Base-by-base conservation (phyloP, 2,113 vertebrate species). In the Pitta sordida region DNA sequence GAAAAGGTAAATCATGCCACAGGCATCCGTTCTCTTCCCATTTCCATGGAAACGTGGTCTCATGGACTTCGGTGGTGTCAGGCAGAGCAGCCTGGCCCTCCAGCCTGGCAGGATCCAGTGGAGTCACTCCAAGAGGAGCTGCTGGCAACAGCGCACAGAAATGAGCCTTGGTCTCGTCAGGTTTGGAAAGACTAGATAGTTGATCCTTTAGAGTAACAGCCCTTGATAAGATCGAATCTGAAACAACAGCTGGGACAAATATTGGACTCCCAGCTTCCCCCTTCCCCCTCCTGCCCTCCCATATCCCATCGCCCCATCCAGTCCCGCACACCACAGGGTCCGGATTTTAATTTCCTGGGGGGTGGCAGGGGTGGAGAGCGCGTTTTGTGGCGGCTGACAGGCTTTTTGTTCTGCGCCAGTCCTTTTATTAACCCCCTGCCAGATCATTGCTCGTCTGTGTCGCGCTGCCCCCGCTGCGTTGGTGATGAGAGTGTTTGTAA, bases 401-500 rank as follows among this genome's bases (percentile, higher is more conserved):
- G 93, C 58, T 89, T 92, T 95, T 95, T 94, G 81, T 96, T 96
- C 73, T 81, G 86, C 55, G 27, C 93, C 91, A 90, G 87, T 63
- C 93, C 95, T 95, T 95, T 95, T 96, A 94, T 96, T 97, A 97
- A 96, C 95, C 96, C 95, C 95, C 95, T 83, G 95, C 96, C 94
- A 93, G 81, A 86, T 85, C 79, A 74, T 86, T 96, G 81, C 34
- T 77, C 88, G 69, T 94, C 81, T 92, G 88, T 10, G 95, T 93
- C 63, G 88, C 67, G 78, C 91, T 24, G 76, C 51, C 78, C 97
- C 96, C 0, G 83, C 97, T 97, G 97, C 32, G 96, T 48, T 19
- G 17, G 93, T 98, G 97, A 98, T 98, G 97, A 97, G 96, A 94
- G 89, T 23, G 91, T 97, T 95, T 96, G 88, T 88, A 97, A 93